Evolutionary conservation across 2,797 vertebrate species (phyloP), one percentile per base, ranked within the genome.

Genomic region (Pelobates cultripes): DNA sequence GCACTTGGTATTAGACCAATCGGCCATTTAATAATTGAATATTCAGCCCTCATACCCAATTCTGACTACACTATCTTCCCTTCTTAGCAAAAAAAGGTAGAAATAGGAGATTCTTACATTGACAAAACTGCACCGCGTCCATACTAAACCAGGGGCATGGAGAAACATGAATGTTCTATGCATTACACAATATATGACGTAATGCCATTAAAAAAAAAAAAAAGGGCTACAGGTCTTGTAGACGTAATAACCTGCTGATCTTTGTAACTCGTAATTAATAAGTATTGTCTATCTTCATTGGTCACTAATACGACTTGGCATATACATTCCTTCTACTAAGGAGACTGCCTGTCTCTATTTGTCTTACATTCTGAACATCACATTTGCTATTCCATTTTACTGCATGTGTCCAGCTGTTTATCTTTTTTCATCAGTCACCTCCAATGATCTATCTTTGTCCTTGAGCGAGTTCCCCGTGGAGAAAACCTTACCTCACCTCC

Each of bases 401-500:
- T 64, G 15, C 42, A 70, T n/a, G 14, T 70, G 68, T 13, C 42
- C 12, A 45, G 68, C 68, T 70, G 6, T 40, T 40, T 64, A 64
- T 64, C 17, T 64, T 2, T 64, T 64, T 7, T 64, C 61, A 64
- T 64, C 61, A 64, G 61, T 64, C 61, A 64, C 61, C 61, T 64
- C 17, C 28, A 64, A 64, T 64, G 28, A 64, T 40, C n/a, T 40
- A n/a, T 64, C 17, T 40, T 40, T 64, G 61, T 64, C 61, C 61
- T 64, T 64, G n/a, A 64, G 61, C n/a, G n/a, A 40, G 6, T 3
- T 64, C 61, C 61, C 61, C 7, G n/a, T 28, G 61, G 61, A 64
- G 14, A 7, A 64, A 7, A 7, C 61, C 14, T 64, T 28, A 64
- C 61, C 17, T 3, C n/a, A 17, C n/a, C n/a, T 64, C 61, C 17